Base-by-base conservation (phyloP, 2,113 vertebrate species). In the Cynoglossus semilaevis region DNA sequence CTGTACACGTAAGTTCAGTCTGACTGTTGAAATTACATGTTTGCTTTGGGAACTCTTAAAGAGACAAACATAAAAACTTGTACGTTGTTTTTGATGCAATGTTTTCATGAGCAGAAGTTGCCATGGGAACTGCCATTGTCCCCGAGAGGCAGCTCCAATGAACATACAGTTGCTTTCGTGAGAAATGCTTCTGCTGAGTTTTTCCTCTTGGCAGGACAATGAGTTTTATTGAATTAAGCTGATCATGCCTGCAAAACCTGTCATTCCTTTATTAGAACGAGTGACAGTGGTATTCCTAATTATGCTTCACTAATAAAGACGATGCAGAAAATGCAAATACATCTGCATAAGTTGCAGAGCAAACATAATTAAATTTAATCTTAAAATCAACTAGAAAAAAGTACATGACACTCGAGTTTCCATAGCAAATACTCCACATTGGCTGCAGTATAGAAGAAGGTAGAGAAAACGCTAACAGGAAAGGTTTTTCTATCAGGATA, bases 41-140 rank as follows among this genome's bases (percentile, higher is more conserved):
- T 73, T 9, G 41, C 66, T 82, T 53, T 74, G 58, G 55, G 51
- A 61, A 73, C 67, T 56, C 51, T 35, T 53, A 66, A 61, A 58
- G 42, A 52, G 58, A 70, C 69, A 65, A 37, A 66, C 82, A 35
- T 51, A 38, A n/a, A n/a, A n/a, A 37, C 58, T 53, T 55, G 70
- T 76, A 70, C 70, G 67, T 75, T 69, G 52, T 80, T 70, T 61
- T 77, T 79, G 81, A 63, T 70, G 70, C 43, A 64, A 74, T 78
- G 77, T 75, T 73, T 80, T 85, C 80, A 70, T 81, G 70, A 77
- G 48, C 71, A 57, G 44, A 60, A 44, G 79, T 87, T 89, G 80
- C 83, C 78, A 82, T 88, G 81, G 84, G 62, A 85, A 89, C 85
- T 74, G 74, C 58, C 70, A 65, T 76, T 75, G 69, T 66, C 72